phyloP scores from a whole-genome alignment of 2,113 vertebrate genomes.

The Gorsachius goisagi region DNA sequence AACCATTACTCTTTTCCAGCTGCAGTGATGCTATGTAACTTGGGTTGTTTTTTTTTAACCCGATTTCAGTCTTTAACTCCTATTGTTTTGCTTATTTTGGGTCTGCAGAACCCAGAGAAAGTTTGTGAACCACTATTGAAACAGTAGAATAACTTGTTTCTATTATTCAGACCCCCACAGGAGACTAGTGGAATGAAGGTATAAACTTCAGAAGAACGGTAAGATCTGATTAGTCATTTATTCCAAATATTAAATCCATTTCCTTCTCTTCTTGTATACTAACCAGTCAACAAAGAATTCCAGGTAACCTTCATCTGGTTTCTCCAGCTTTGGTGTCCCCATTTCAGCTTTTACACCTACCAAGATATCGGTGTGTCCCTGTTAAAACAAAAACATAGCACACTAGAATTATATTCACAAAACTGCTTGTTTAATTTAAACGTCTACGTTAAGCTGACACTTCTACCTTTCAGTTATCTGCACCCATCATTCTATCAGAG shows the following conservation, averaged over 20 bases:
- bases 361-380: conserved; percentile 94
- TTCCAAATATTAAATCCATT: neutral
- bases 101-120: neutral
- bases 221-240: neutral
- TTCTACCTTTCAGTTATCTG: neutral
- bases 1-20: neutral
- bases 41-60: neutral
- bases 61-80: neutral
- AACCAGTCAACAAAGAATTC: conserved; percentile 99
- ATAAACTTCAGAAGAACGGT: neutral
- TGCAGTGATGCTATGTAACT: neutral
- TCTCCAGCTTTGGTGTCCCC: conserved; percentile 86
- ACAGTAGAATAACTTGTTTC: neutral
- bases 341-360: conserved; percentile 97
- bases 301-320: conserved; percentile 88
- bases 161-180: neutral
- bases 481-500: neutral
- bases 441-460: neutral
- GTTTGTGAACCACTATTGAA: neutral
- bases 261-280: conserved; percentile 38
- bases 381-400: neutral
- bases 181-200: neutral
- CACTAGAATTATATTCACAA: neutral
- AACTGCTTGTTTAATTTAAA: neutral
- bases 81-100: neutral